phyloP scores from a whole-genome alignment of 2,113 vertebrate species.

The Cyprinus carpio region DNA sequence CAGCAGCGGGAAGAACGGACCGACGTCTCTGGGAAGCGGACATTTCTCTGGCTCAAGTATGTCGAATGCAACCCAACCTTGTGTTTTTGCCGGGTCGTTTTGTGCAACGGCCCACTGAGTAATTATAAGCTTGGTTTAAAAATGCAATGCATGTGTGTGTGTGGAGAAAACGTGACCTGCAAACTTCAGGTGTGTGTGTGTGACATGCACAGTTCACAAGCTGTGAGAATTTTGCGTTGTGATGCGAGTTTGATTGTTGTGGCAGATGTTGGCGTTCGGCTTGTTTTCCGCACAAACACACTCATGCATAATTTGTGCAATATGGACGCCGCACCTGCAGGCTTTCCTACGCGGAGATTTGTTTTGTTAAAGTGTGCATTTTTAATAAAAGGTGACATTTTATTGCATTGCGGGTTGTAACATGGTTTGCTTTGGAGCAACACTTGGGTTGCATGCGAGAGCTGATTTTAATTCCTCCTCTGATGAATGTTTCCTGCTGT shows the following conservation, averaged over 20 bases:
- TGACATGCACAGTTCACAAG: not conserved
- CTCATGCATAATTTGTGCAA: not conserved
- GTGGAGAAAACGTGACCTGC: not conserved
- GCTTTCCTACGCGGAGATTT: not conserved
- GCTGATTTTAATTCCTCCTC: conserved; percentile 6
- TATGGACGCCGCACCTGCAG: conserved; percentile 11
- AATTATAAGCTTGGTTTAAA: conserved; percentile 1
- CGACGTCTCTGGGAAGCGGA: conserved; percentile 94
- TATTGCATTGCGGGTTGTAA: not conserved
- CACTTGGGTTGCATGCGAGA: not conserved
- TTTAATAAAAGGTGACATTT: conserved; percentile 18
- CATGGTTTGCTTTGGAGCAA: not conserved
- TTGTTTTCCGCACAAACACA: conserved; percentile 4
- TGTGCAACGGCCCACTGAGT: not conserved
- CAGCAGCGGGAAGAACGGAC: conserved; percentile 97
- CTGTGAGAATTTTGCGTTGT: not conserved
- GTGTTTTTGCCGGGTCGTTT: not conserved
- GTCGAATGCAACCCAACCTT: conserved; percentile 67
- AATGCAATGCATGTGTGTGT: not conserved
- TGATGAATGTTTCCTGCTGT: conserved; percentile 12
- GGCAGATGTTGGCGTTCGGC: conserved; percentile 17
- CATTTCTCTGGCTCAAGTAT: conserved; percentile 98
- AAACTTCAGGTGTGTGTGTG: conserved; percentile 33
- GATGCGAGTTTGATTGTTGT: conserved; percentile 29
- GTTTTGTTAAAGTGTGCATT: conserved; percentile 1